These are phyloP conservation scores for Polydrusus cervinus DNA, from an alignment of 2,888 invertebrate genomes.

Conservation along the genomic window DNA sequence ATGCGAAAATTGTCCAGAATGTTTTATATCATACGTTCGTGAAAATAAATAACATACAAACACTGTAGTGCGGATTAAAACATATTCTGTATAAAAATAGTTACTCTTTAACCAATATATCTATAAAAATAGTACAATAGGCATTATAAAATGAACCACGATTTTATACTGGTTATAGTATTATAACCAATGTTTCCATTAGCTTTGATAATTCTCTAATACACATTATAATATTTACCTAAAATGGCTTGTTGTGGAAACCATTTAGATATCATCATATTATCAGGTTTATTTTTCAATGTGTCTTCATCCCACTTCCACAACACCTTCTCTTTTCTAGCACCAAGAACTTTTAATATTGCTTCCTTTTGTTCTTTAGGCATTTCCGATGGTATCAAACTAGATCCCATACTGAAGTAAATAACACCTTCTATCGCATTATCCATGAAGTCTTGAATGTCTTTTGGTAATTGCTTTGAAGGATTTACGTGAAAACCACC, in stretches of 20 bases:
- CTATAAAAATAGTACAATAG: no score
- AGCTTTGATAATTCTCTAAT: no score
- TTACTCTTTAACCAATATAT: no score
- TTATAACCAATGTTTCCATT: no score
- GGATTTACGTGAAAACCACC: conserved; percentile 73
- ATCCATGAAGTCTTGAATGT: conserved; percentile 74
- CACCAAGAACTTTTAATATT: conserved; percentile 75
- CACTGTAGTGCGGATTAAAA: no score
- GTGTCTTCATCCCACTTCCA: conserved; percentile 81
- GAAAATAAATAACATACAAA: no score
- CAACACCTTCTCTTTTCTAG: conserved; percentile 77
- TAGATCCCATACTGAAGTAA: conserved; percentile 77
- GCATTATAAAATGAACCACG: no score
- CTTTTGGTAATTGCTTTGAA: conserved; percentile 60
- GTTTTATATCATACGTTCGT: no score
- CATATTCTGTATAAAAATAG: no score
- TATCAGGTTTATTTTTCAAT: conserved; percentile 64
- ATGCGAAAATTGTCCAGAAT: no score
- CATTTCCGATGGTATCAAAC: conserved; percentile 74
- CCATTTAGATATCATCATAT: conserved; percentile 68
- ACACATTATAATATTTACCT: no score
- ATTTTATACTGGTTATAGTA: no score
- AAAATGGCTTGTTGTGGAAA: conserved; percentile 64
- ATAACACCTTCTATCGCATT: conserved; percentile 74
- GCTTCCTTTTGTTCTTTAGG: conserved; percentile 72